Evolutionary conservation across 2,888 invertebrate species (phyloP).

Genomic region (Spodoptera exigua): DNA sequence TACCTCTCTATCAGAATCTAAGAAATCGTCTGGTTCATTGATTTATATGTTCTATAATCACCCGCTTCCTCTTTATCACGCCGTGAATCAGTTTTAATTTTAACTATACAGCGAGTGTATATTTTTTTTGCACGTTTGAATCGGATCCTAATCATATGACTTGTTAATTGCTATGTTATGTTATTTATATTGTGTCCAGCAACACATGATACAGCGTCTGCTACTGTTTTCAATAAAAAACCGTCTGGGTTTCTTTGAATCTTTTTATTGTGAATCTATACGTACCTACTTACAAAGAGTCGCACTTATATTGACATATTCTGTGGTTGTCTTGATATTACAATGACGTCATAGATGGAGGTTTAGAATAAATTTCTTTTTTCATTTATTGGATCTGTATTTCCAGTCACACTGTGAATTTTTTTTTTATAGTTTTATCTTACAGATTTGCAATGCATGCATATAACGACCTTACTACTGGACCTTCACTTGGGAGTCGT

Average conservation of each 20-base stretch:
- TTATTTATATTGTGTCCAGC: slow-evolving; percentile 31
- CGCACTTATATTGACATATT: too few species aligned
- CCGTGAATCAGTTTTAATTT: slow-evolving; percentile 33
- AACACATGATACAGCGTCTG: slow-evolving; percentile 32
- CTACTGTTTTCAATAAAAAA: slow-evolving; percentile 44
- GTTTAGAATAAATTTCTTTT: neutral
- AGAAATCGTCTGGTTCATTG: slow-evolving; percentile 25
- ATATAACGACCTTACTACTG: too few species aligned
- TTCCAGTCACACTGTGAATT: too few species aligned
- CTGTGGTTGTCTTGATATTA: neutral
- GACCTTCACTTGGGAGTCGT: too few species aligned
- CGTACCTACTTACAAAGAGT: neutral
- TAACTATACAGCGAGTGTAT: slow-evolving; percentile 10
- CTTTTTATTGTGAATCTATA: slow-evolving; percentile 24
- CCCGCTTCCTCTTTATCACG: slow-evolving; percentile 33
- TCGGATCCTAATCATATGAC: slow-evolving; percentile 39
- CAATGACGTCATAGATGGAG: slow-evolving; percentile 2
- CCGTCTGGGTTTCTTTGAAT: slow-evolving; percentile 21
- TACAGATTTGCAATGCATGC: too few species aligned
- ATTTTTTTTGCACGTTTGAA: slow-evolving; percentile 33
- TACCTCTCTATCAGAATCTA: slow-evolving; percentile 12
- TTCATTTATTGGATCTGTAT: too few species aligned
- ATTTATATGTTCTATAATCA: slow-evolving; percentile 37
- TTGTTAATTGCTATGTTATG: slow-evolving; percentile 37
- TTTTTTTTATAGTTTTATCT: too few species aligned